phyloP scores from a whole-genome alignment of 2,113 vertebrate genomes.

The Aspiorhynchus laticeps region DNA sequence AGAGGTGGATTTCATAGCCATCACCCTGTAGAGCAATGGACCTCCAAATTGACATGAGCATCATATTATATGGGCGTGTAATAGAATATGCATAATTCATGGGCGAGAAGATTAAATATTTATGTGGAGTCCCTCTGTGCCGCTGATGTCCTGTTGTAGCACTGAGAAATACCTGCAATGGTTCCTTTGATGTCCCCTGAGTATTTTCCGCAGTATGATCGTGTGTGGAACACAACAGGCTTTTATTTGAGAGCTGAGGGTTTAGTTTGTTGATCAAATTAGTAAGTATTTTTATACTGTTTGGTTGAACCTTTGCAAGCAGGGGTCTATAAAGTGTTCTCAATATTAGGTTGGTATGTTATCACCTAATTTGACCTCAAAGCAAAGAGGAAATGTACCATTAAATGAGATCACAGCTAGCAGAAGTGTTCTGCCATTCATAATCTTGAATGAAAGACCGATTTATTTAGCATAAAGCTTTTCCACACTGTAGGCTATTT shows the following conservation, averaged over 20 bases:
- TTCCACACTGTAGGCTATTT: neutral
- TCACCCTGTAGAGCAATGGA: conserved; percentile 55
- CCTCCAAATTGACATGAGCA: conserved; percentile 57
- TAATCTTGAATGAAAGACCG: neutral
- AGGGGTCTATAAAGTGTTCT: neutral
- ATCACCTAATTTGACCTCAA: conserved; percentile 22
- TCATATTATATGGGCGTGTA: conserved; percentile 61
- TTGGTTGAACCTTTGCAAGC: neutral
- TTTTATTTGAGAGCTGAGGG: neutral
- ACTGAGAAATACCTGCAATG: conserved; percentile 42
- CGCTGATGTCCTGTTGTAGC: conserved; percentile 44
- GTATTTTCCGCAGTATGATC: neutral
- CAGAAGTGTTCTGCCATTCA: neutral
- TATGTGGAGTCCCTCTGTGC: conserved; percentile 58
- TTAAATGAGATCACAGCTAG: neutral
- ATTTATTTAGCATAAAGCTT: neutral
- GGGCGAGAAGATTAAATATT: conserved; percentile 68
- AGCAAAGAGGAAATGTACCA: neutral
- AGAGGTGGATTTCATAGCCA: conserved; percentile 52
- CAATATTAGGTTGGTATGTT: neutral
- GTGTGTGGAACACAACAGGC: neutral
- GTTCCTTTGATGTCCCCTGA: conserved; percentile 16
- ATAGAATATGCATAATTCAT: conserved; percentile 66
- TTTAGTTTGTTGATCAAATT: neutral
- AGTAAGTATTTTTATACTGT: neutral